Evolutionary conservation across 2,113 vertebrate genomes (phyloP).

Genomic region (Phylloscopus trochiloides): DNA sequence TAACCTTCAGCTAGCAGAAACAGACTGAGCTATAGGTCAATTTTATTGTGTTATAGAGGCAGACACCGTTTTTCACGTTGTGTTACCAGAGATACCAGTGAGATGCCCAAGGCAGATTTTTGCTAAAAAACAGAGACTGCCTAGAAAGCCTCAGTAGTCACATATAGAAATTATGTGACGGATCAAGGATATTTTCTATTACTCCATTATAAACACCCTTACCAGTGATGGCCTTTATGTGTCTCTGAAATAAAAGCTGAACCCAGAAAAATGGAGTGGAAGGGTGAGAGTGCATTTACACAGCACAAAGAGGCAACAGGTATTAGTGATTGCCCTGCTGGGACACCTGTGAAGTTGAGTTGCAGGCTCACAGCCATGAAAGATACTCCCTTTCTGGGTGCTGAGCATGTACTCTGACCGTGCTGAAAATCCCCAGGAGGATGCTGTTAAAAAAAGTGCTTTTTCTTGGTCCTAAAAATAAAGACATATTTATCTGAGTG

Average conservation of each 20-base stretch:
- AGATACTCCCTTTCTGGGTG: background rate
- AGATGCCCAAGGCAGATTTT: background rate
- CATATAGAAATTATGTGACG: background rate
- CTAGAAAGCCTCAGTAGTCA: background rate
- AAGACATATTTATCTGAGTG: background rate
- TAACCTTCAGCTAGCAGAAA: conserved; percentile 26
- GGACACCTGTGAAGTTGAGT: background rate
- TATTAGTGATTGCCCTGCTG: background rate
- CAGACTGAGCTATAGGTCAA: conserved; percentile 19
- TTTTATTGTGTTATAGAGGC: background rate
- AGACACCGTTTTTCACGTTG: background rate
- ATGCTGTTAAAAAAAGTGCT: background rate
- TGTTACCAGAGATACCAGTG: background rate
- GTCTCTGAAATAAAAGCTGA: background rate
- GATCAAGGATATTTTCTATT: background rate
- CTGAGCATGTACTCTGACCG: background rate
- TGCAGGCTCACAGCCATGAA: background rate
- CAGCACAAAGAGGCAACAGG: fast-evolving
- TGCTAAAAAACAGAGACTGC: background rate
- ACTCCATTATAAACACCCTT: background rate
- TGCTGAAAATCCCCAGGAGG: background rate
- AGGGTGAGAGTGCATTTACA: background rate
- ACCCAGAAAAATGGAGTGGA: background rate
- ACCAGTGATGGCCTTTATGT: background rate
- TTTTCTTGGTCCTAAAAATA: background rate